Evolutionary conservation across 2,797 vertebrate species (phyloP).

Genomic region (Brachyalestes nurse): DNA sequence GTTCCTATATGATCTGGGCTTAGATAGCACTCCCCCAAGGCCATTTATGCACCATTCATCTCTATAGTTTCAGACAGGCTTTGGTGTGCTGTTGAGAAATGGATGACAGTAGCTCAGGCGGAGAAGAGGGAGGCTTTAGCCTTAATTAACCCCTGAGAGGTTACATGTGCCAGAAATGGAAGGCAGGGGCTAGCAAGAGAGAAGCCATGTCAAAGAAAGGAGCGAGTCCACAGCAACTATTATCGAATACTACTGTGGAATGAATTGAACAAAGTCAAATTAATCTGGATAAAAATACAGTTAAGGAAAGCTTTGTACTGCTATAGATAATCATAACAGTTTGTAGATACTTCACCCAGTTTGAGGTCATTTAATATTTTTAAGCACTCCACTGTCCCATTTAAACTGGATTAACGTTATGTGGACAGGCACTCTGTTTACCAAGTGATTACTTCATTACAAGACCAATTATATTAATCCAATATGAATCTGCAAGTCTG

Average conservation of each 20-base stretch:
- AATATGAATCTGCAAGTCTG: not conserved
- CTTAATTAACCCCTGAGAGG: conserved; percentile 62
- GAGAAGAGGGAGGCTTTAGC: conserved; percentile 44
- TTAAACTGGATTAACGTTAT: not conserved
- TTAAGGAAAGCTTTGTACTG: no score
- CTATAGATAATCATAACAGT: not conserved
- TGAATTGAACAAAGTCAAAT: not conserved
- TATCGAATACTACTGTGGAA: not conserved
- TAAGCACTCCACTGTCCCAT: not conserved
- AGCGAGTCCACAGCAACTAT: not conserved
- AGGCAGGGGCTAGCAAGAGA: conserved; percentile 4
- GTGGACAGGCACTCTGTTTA: not conserved
- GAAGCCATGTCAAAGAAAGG: conserved; percentile 10
- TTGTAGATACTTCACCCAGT: not conserved
- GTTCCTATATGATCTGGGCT: conserved; percentile 55
- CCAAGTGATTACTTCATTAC: no score
- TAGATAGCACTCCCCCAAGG: conserved; percentile 56
- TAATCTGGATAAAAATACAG: not conserved
- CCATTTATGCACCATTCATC: conserved; percentile 59
- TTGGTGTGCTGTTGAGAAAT: conserved; percentile 54
- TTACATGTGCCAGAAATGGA: conserved; percentile 37
- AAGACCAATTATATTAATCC: not conserved
- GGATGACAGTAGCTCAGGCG: conserved; percentile 52
- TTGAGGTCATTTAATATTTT: not conserved
- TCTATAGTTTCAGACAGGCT: conserved; percentile 59